These are phyloP conservation scores for Orthosia gothica DNA, from an alignment of 2,888 invertebrate species.

Conservation along the genomic window DNA sequence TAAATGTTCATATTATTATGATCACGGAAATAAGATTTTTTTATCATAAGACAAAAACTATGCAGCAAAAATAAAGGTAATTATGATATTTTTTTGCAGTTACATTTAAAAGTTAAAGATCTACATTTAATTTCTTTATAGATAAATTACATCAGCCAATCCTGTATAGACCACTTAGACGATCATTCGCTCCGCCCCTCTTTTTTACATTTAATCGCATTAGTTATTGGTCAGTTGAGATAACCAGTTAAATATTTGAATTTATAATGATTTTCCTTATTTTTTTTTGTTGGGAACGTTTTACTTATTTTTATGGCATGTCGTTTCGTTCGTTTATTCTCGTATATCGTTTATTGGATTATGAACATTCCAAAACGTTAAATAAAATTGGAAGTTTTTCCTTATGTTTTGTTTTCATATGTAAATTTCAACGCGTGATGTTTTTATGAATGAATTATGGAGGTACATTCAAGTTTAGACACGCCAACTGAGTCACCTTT, in stretches of 20 bases:
- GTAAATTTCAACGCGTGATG: neutral
- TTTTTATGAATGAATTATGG: neutral
- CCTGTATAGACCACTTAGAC: neutral
- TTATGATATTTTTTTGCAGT: neutral
- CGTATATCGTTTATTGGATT: no score
- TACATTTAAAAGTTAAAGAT: no score
- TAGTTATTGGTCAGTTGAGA: neutral
- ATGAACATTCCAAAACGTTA: no score
- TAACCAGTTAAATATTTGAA: neutral
- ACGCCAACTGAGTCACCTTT: no score
- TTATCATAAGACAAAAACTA: no score
- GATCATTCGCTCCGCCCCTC: neutral
- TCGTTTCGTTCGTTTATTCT: no score
- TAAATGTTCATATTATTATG: no score
- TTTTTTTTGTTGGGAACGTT: no score
- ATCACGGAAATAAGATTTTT: no score
- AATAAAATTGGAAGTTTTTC: neutral
- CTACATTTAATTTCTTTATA: no score
- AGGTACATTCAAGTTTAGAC: no score
- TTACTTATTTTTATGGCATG: neutral
- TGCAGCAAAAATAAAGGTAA: no score
- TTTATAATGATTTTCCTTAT: slow-evolving; percentile 13
- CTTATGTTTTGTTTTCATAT: neutral
- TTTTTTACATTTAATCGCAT: neutral
- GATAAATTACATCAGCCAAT: neutral